Base-by-base conservation (phyloP, 2,888 invertebrate genomes). In the Thyatira batis region DNA sequence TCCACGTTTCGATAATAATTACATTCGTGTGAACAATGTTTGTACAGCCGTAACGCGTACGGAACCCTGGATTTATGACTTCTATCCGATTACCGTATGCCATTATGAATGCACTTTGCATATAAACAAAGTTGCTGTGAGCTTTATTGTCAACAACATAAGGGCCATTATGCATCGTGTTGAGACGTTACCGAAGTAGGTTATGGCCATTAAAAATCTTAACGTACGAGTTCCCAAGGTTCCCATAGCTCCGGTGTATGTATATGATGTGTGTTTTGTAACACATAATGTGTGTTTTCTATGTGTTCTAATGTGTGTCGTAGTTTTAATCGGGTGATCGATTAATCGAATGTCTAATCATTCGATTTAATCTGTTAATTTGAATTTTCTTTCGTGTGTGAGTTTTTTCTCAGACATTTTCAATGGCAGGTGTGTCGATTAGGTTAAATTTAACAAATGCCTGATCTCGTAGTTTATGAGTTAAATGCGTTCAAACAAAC, bases 1-100 rank as follows among this genome's bases (percentile, higher is more conserved):
- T 78, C 62, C 68, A 66, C 65, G 65, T 65, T 67, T 67, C 64
- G 76, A 78, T 79, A 81, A 78, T 76, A 72, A 73, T 72, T 60
- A 61, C 70, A 71, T 62, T 69, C 82, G 82, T 87, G 87, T 81
- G 84, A 87, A 85, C 81, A 69, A 64, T 73, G 71, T 75, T 73
- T 75, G 69, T 76, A 77, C 73, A 70, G 71, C 69, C 69, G 53
- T 67, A 73, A 84, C 80, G 79, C 78, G 73, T 73, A 80, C 74
- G 58, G 57, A 48, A 27, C 61, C 61, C 63, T 52, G 62, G 72
- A 85, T 85, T 84, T 84, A 85, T 78, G 51, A 61, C 73, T 61
- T 65, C 69, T 76, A 81, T 77, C 81, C 76, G 79, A 79, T 80
- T 80, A 82, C 73, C 59, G 64, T 62, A 63, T 62, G 53, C 62